phyloP scores from a whole-genome alignment of 2,888 invertebrate genomes.

The Leptinotarsa tumamoca region DNA sequence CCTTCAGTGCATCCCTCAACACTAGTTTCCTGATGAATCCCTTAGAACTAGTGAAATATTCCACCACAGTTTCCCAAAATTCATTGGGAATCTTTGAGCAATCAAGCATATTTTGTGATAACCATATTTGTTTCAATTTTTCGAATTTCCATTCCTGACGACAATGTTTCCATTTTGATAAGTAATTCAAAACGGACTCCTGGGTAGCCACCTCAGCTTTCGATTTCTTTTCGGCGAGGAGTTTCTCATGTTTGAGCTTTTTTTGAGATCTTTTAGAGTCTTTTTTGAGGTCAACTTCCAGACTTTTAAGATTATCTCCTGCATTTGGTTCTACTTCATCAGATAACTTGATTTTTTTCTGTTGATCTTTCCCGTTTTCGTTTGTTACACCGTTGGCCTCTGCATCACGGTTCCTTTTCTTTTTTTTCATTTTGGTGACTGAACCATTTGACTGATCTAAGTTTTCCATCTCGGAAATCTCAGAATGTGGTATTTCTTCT shows the following conservation, averaged over 20 bases:
- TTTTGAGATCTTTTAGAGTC: constrained; percentile 76
- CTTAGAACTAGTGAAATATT: constrained; percentile 78
- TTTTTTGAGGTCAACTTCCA: constrained; percentile 59
- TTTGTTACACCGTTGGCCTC: constrained; percentile 5
- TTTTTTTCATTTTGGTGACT: constrained; percentile 23
- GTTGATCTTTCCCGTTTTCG: neutral
- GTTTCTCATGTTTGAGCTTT: constrained; percentile 72
- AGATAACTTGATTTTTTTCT: neutral
- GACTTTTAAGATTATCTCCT: neutral
- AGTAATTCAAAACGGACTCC: constrained; percentile 74
- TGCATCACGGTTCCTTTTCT: neutral
- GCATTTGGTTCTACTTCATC: neutral
- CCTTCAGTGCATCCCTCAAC: constrained; percentile 73
- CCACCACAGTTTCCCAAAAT: constrained; percentile 75
- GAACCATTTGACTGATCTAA: neutral
- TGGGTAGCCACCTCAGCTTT: constrained; percentile 70
- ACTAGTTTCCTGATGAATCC: constrained; percentile 76
- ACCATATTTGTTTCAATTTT: constrained; percentile 82
- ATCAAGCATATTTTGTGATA: constrained; percentile 78
- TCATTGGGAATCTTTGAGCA: constrained; percentile 71
- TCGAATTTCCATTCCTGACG: constrained; percentile 83
- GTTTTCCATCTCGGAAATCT: neutral
- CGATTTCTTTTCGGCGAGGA: constrained; percentile 70
- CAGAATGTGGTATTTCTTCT: neutral
- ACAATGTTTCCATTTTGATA: constrained; percentile 80